These are phyloP conservation scores for Platichthys stellatus DNA, from an alignment of 2,113 vertebrate species.

Conservation along the genomic window DNA sequence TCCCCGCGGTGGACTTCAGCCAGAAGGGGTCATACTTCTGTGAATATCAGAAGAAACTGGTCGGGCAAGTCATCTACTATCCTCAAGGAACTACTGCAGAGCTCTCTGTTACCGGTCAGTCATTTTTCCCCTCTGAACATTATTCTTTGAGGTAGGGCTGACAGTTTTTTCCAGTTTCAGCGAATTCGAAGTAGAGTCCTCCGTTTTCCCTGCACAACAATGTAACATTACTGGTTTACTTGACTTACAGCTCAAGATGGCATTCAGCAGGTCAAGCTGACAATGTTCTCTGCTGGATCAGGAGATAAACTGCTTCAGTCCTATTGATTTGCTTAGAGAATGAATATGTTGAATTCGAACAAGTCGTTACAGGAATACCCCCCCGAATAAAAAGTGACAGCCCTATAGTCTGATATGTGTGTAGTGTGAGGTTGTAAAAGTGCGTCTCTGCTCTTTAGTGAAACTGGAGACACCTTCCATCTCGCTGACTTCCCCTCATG, in stretches of 20 bases:
- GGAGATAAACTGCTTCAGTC: background rate
- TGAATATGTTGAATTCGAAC: too few relatives aligned
- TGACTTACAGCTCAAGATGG: too few relatives aligned
- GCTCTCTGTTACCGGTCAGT: slow-evolving; percentile 56
- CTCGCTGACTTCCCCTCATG: slow-evolving; percentile 58
- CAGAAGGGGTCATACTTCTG: slow-evolving; percentile 73
- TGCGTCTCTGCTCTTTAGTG: slow-evolving; percentile 47
- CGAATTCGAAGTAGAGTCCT: too few relatives aligned
- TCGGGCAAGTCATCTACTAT: slow-evolving; percentile 51
- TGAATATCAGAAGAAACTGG: slow-evolving; percentile 74
- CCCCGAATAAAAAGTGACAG: background rate
- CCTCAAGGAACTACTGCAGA: slow-evolving; percentile 60
- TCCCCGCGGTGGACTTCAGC: slow-evolving; percentile 65
- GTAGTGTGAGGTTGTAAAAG: background rate
- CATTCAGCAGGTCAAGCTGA: too few relatives aligned
- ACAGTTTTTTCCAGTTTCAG: too few relatives aligned
- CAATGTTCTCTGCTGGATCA: background rate
- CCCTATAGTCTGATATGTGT: too few relatives aligned
- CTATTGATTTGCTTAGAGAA: background rate
- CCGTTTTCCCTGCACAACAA: too few relatives aligned
- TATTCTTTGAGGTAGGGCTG: background rate
- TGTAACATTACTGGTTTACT: too few relatives aligned
- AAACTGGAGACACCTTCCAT: slow-evolving; percentile 67
- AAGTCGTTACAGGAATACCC: too few relatives aligned
- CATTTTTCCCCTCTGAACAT: background rate